Percentiles rank a stretch among this genome's conserved stretches.
Evolutionary conservation across 1,140 invertebrate genomes (phyloP).

Genomic region (Drosophila subpulchrella): DNA sequence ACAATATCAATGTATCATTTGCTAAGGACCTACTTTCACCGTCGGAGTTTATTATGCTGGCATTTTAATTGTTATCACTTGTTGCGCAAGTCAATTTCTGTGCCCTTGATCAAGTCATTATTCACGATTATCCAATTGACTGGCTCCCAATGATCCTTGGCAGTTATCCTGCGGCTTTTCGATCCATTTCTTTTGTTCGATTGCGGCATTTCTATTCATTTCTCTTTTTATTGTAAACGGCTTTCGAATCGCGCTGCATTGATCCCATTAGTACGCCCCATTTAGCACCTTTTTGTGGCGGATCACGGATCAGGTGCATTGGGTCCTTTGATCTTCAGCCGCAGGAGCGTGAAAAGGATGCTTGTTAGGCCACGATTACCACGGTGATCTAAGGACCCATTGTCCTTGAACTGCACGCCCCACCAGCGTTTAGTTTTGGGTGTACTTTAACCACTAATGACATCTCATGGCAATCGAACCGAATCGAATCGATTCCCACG

Average conservation of each 20-base stretch:
- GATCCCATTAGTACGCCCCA: constrained; percentile 84
- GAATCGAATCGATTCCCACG: constrained; percentile 3
- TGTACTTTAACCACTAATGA: constrained; percentile 45
- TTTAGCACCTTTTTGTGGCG: constrained; percentile 77
- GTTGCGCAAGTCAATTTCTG: constrained; percentile 20
- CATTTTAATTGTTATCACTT: constrained; percentile 21
- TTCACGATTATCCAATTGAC: constrained; percentile 46
- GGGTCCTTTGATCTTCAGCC: constrained; percentile 44
- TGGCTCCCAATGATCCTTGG: constrained; percentile 19
- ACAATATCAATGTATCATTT: constrained; percentile 7
- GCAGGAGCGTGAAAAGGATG: constrained; percentile 25
- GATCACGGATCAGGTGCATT: constrained; percentile 53
- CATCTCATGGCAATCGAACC: constrained; percentile 16
- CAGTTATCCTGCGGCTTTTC: constrained; percentile 23
- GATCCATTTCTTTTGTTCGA: constrained; percentile 34
- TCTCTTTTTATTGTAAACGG: constrained; percentile 24
- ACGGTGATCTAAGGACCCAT: background rate
- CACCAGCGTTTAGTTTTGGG: background rate
- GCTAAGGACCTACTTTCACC: constrained; percentile 5
- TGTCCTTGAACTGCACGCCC: constrained; percentile 32
- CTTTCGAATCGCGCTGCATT: constrained; percentile 41
- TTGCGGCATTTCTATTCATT: constrained; percentile 32
- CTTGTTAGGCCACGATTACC: constrained; percentile 24
- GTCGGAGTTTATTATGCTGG: background rate
- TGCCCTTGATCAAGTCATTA: constrained; percentile 54